These are phyloP conservation scores for Enteromius viviparus DNA, from an alignment of 2,797 vertebrate species.

Conservation along the genomic window DNA sequence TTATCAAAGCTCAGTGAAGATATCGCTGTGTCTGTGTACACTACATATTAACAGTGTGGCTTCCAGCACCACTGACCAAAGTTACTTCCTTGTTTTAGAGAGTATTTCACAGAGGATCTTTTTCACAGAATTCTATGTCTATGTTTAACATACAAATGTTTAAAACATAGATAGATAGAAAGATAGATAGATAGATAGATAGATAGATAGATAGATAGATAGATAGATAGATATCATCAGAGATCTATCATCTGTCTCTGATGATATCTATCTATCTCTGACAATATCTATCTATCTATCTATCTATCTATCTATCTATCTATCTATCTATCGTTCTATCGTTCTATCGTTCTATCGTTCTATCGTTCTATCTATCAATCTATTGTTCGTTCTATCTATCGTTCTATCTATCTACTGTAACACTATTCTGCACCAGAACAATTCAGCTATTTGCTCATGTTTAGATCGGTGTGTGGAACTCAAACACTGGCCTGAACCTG, in stretches of 20 bases:
- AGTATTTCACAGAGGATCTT: slow-evolving; percentile 48
- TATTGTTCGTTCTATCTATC: background rate
- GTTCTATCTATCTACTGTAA: background rate
- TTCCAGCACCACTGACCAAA: slow-evolving; percentile 23
- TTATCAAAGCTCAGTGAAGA: background rate
- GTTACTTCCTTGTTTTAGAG: slow-evolving; percentile 68
- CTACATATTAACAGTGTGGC: background rate
- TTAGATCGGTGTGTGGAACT: slow-evolving; percentile 97
- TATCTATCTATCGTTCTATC: too few relatives aligned
- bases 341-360: too few relatives aligned
- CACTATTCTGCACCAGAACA: background rate
- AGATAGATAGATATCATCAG: background rate
- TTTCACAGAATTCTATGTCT: background rate
- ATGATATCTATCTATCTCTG: too few relatives aligned
- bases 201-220: background rate
- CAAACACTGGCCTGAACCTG: slow-evolving; percentile 94
- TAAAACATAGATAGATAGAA: background rate
- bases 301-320: too few relatives aligned
- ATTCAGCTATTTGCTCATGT: background rate
- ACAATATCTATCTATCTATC: too few relatives aligned
- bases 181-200: background rate
- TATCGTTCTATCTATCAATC: background rate
- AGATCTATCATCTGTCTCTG: too few relatives aligned
- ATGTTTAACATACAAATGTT: background rate
- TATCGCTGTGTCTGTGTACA: slow-evolving; percentile 2